Evolutionary conservation across 2,113 vertebrate genomes (phyloP), one percentile per base, ranked within the genome.

Genomic region (Melierax canorus): DNA sequence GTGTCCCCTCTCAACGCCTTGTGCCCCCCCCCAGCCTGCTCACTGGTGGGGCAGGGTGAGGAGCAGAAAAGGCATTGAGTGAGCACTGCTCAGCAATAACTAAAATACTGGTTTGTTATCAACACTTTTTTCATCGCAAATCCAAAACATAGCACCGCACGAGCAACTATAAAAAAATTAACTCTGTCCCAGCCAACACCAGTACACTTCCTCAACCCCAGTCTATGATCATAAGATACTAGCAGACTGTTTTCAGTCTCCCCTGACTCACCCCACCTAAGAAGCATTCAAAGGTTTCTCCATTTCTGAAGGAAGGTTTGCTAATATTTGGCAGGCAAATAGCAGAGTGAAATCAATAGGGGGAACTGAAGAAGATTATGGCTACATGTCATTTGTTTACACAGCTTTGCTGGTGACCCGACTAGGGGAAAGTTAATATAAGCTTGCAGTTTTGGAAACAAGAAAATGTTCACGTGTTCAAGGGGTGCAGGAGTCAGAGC

Each of bases 321-420:
- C 67, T 91, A 85, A 79, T 91, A 79, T 85, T 93, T 94, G 84
- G 86, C 94, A 95, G 83, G 69, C 72, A 87, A 92, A 87, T 2
- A 79, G 76, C 56, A 76, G 87, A 78, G 58, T 85, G 94, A 94
- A 94, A 96, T 95, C 91, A 85, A 87, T 78, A 91, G 77, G 58
- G 89, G 92, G 58, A 95, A 95, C 64, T 72, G 79, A 94, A 78
- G 94, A 94, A 93, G 89, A 89, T 94, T 89, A 87, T 73, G 73
- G 91, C 50, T 96, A 81, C 89, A 94, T 91, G 92, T 95, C 91
- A 95, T 96, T 95, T 96, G 92, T 97, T 97, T 97, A 94, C 77
- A 91, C 95, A 95, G 95, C 95, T 96, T 96, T 95, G 83, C 83
- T 74, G 32, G 76, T 75, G 94, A 97, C 83, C 83, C 15, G 30